A percentile compares a stretch with the other conserved stretches of the same genome.
Evolutionary conservation across 2,113 vertebrate species (phyloP).

Genomic region (Pao palembangensis): DNA sequence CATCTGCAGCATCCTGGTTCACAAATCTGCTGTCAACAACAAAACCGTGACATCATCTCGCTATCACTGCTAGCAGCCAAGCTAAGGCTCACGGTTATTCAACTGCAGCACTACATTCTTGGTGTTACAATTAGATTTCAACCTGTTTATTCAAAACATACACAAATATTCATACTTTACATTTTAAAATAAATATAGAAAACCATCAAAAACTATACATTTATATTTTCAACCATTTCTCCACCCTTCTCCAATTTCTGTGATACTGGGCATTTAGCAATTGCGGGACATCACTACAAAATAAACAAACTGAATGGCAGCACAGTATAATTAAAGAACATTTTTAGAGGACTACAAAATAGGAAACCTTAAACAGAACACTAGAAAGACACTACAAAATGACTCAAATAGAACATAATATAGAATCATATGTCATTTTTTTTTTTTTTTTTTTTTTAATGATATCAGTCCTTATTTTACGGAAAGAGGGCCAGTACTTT

Average conservation of each 20-base stretch:
- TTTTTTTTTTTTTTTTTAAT: background rate
- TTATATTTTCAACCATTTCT: conserved; percentile 25
- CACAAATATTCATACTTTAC: conserved; percentile 6
- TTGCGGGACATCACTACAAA: conserved; percentile 2
- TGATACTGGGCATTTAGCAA: conserved; percentile 39
- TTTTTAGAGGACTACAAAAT: too few species aligned
- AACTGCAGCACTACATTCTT: conserved; percentile 26
- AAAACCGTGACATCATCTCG: conserved; percentile 66
- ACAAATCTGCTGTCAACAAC: conserved; percentile 71
- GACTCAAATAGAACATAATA: too few species aligned
- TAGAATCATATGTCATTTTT: too few species aligned
- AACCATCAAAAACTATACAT: conserved; percentile 30
- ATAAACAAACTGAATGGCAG: too few species aligned
- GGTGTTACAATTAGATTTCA: conserved; percentile 14
- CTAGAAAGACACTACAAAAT: too few species aligned
- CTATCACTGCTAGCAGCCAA: conserved; percentile 13
- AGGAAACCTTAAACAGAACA: too few species aligned
- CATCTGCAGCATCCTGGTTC: conserved; percentile 75
- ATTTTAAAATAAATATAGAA: background rate
- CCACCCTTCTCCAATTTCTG: conserved; percentile 12
- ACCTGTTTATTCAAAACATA: conserved; percentile 13
- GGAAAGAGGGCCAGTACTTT: conserved; percentile 40
- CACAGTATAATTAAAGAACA: too few species aligned
- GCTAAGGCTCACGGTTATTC: background rate
- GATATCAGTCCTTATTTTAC: conserved; percentile 25